Evolutionary conservation across 64 coral and sea anemone species (phyloP), one percentile per base, ranked within the genome.

Genomic region (Acropora yongei): DNA sequence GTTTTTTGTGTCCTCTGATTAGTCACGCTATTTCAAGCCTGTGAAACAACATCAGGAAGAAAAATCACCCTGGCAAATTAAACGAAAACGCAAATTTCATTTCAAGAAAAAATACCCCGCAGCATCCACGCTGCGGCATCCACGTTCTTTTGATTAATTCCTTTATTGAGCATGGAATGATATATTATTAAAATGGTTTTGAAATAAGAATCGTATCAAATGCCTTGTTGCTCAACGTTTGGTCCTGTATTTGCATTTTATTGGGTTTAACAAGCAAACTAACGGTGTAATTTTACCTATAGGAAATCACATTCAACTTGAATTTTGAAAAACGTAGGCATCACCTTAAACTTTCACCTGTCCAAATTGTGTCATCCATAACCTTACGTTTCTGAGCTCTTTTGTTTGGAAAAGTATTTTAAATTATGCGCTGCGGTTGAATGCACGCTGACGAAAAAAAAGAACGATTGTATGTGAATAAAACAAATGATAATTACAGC

Each of bases 171-270:
- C 30, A 8, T 13, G 17, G 45, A 4, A 71, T 3, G 16, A 84
- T 69, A 69, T 68, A 67, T 84, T 8, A 84, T 84, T 49, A 84
- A 84, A 43, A 41, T 10, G 6, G 12, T 83, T 83, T 18, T 30
- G 47, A n/a, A 45, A 44, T 41, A 43, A 67, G 30, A 16, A 8
- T 30, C 41, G 9, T 71, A 43, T n/a, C 18, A 43, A 69, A 85
- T 20, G 65, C 45, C 13, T 48, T 77, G 75, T 77, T 77, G 11
- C 49, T 77, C 40, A 43, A 17, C 44, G 11, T 48, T 48, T 10
- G 11, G 44, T 13, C 13, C 43, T 48, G 75, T 45, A 13, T 77
- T 48, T 7, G 10, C 51, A 5, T 55, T 10, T 55, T 55, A 55
- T 82, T 55, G 51, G 51, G 4, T 55, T 55, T 55, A 55, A 55